Base-by-base conservation (phyloP, 2,888 invertebrate species). In the Caenorhabditis imperialis region DNA sequence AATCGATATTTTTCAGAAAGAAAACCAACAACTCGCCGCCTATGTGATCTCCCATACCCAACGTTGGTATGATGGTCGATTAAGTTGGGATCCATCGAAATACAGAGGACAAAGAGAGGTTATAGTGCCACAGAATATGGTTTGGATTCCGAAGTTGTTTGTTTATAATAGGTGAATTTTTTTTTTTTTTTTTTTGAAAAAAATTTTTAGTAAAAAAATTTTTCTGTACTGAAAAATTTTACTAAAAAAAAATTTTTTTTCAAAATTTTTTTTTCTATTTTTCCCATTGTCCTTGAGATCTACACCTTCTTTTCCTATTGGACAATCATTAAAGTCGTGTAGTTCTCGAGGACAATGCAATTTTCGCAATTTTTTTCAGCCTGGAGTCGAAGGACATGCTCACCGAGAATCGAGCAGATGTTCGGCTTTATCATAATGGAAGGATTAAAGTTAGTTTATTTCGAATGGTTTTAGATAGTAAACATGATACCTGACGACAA, bases 81-180 rank as follows among this genome's bases (percentile, higher is more conserved):
- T 82, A 25, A 40, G 42, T 10, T 82, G 82, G 82, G 73, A 79
- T 58, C 79, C 82, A 14, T 33, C 18, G 8, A 55, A 75, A 23
- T 82, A 81, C 45, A 45, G 77, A 8, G 82, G 81, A 40, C 79
- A 81, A 44, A 44, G 48, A 12, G 80, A 81, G 54, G 81, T 80
- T 4, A 83, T 85, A 55, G 79, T 84, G 14, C 85, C 85, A 4
- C 84, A 84, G 54, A 76, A 58, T 12, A 61, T 82, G 62, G 81
- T 85, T 22, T 85, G 85, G 85, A 74, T 85, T 3, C 85, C 85
- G 2, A 85, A 85, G 67, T 51, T 85, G 45, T 85, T 85, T 54
- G 84, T 85, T 25, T 85, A 85, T 63, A 85, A 85, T 61, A 81
- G 53, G 50, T 61, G 7, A 47, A 4, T 47, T 42, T 16, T 20